Percentiles rank a stretch among this genome's conserved stretches.
Conservation (phyloP, 2,888 invertebrate species). For the Schizaphis graminum region DNA sequence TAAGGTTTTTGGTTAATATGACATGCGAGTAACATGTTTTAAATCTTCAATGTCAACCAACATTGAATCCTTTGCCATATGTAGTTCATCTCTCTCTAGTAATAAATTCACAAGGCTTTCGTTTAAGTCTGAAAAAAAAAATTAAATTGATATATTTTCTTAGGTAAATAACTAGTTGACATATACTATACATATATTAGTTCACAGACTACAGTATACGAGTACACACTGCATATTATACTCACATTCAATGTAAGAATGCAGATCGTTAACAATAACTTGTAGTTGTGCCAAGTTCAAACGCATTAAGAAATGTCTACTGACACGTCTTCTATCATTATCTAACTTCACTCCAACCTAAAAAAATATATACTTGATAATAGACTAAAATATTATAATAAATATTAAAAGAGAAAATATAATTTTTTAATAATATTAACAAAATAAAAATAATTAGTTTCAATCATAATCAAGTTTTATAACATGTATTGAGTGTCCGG, state of each 20-base stretch:
- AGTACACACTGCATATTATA: slow-evolving; percentile 36
- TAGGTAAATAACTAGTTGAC: neutral
- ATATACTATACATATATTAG: slow-evolving; percentile 67
- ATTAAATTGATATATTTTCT: neutral
- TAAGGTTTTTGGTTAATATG: slow-evolving; percentile 70
- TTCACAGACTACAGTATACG: too few species aligned
- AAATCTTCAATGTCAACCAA: slow-evolving; percentile 97
- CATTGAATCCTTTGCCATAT: slow-evolving; percentile 98
- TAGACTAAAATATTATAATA: neutral
- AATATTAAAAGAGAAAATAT: neutral
- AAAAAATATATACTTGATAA: slow-evolving; percentile 59
- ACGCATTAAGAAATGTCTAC: slow-evolving; percentile 87
- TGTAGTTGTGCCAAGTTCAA: slow-evolving; percentile 95
- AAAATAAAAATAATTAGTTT: neutral
- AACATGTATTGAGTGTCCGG: neutral
- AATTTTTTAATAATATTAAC: neutral
- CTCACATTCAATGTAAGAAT: slow-evolving; percentile 88
- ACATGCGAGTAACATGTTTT: slow-evolving; percentile 70
- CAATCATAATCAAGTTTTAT: neutral
- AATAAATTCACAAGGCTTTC: slow-evolving; percentile 90
- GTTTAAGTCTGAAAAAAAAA: slow-evolving; percentile 78
- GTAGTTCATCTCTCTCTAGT: slow-evolving; percentile 93
- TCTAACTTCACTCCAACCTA: slow-evolving; percentile 86
- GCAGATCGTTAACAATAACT: slow-evolving; percentile 94
- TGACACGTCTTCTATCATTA: slow-evolving; percentile 82